Evolutionary conservation across 2,888 invertebrate species (phyloP), one percentile per base, ranked within the genome.

Genomic region (Orthonychiurus folsomi): DNA sequence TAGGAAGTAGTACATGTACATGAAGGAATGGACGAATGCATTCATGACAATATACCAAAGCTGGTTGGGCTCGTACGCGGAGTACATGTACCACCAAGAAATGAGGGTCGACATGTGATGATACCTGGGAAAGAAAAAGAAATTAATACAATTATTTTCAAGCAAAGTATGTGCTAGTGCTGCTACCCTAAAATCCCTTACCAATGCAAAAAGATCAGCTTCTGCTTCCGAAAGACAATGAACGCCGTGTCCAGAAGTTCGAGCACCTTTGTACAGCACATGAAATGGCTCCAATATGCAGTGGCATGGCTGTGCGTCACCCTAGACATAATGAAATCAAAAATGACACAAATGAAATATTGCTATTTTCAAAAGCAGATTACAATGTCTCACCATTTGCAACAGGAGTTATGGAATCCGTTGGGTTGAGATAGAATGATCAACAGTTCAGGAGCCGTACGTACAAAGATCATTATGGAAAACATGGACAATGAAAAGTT

Each of bases 41-140:
- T 68, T 68, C 68, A 68, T 68, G 25, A 63, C 65, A 18, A 68
- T 63, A 57, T 65, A 65, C 65, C 65, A 66, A n/a, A 65, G 61
- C 56, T 69, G 69, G 21, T 63, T 65, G 18, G 69, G 69, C 59
- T 69, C 69, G 55, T 69, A 69, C 63, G 63, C 65, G 52, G 65
- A 60, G 65, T 69, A 69, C 69, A 69, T 69, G 26, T 66, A 63
- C 69, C 69, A 69, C 69, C 69, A 69, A 21, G 65, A 63, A 63
- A 65, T 64, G 1, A 69, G 60, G 18, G 69, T 69, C 12, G 69
- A 66, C 25, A 69, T 62, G 56, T 69, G 69, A 58, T 69, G 69
- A 50, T 66, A 69, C 66, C 66, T 66, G 23, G 50, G 52, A 24
- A 15, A 37, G n/a, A n/a, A n/a, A n/a, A n/a, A n/a, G n/a, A n/a